Base-by-base conservation (phyloP, 2,888 invertebrate species). In the Anoncus sp. region DNA sequence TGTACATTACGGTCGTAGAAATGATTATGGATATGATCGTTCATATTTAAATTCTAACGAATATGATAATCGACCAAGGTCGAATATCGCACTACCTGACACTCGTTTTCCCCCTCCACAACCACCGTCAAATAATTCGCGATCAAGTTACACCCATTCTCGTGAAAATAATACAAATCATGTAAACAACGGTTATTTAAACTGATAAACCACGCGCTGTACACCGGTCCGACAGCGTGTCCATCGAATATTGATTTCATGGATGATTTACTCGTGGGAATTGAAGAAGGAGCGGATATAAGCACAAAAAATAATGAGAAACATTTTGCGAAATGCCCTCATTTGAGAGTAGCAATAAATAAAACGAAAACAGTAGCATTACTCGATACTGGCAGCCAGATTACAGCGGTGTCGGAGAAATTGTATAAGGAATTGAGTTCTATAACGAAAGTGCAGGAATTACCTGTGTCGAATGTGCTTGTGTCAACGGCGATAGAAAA, bases 41-140 rank as follows among this genome's bases (percentile, higher is more conserved):
- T 31, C 16, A 5, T 16, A 55, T 55, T 55, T 14, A 40, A 3
- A 55, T 31, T 14, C 6, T 5, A n/a, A 27, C 10, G 5, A 6
- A 14, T 16, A n/a, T 2, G n/a, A n/a, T 16, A 27, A 55, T 16
- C 4, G 27, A 5, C 27, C 6, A 5, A 12, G 3, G 10, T 4
- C 31, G n/a, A 27, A 7, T 31, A 38, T 57, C 16, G 18, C 5
- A 4, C 12, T 57, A 16, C 35, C 57, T 3, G 38, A 57, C 18
- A 57, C 57, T 1, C 57, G 38, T 12, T 62, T 65, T 35, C 76
- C 71, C 40, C 40, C 40, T 14, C 40, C 12, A 40, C n/a, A 10
- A 12, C n/a, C n/a, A 40, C 76, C 71, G 18, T 16, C 16, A n/a
- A 55, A n/a, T 5, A 38, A 35, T 35, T 18, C 10, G 20, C 57